phyloP scores from a whole-genome alignment of 2,113 vertebrate species.

The Thamnaconus septentrionalis region DNA sequence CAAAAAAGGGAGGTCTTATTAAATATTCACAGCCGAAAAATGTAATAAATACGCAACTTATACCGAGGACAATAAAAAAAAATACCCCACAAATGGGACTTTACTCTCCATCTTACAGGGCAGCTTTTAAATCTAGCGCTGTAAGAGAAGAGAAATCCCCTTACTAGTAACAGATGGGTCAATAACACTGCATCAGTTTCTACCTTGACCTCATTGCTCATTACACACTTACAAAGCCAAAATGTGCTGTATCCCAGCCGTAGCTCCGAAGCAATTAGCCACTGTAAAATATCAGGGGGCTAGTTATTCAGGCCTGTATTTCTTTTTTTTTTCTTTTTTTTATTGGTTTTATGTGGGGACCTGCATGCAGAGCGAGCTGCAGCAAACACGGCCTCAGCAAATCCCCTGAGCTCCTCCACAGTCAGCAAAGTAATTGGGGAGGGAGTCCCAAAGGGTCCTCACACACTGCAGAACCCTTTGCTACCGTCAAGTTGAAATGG shows the following conservation, averaged over 20 bases:
- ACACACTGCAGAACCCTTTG: constrained; percentile 41
- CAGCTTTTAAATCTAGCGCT: constrained; percentile 30
- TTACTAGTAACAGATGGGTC: constrained; percentile 60
- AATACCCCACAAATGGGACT: not conserved
- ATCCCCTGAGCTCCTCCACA: constrained; percentile 59
- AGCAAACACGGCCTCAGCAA: constrained; percentile 56
- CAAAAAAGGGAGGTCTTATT: constrained; percentile 21
- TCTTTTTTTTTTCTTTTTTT: constrained; percentile 64
- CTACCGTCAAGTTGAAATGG: constrained; percentile 61
- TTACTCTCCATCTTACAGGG: constrained; percentile 19
- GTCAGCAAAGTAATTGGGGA: constrained; percentile 74
- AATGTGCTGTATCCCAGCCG: constrained; percentile 51
- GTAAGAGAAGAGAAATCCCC: constrained; percentile 50
- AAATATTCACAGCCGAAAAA: constrained; percentile 17
- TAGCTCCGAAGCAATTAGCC: constrained; percentile 67
- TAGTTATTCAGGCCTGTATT: constrained; percentile 65
- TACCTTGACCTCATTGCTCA: constrained; percentile 61
- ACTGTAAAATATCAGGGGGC: constrained; percentile 63
- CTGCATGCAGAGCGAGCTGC: constrained; percentile 49
- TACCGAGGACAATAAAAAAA: not conserved
- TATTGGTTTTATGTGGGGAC: constrained; percentile 62
- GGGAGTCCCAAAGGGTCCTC: constrained; percentile 70
- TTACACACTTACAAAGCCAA: constrained; percentile 52
- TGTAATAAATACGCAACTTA: constrained; percentile 27
- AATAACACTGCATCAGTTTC: constrained; percentile 63